A percentile compares a stretch with the other conserved stretches of the same genome.
Evolutionary conservation across 2,797 vertebrate genomes (phyloP).

Genomic region (Cryptoprocta ferox): DNA sequence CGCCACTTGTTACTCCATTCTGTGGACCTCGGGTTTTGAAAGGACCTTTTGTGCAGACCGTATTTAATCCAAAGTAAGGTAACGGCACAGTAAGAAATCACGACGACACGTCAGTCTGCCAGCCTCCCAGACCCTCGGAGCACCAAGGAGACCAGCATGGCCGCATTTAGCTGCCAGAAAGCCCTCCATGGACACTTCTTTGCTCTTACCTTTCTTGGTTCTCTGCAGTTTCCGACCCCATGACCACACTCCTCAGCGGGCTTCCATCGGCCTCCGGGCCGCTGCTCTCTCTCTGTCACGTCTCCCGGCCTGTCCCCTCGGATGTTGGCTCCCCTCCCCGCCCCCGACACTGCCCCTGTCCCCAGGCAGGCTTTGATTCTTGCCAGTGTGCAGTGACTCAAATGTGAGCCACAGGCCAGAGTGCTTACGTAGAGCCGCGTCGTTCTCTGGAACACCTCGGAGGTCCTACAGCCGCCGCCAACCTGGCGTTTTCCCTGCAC

Average conservation of each 20-base stretch:
- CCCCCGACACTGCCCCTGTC: not conserved
- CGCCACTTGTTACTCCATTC: not conserved
- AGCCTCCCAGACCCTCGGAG: not conserved
- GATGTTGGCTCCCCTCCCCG: too few relatives aligned
- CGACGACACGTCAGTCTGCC: not conserved
- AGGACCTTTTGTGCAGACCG: not conserved
- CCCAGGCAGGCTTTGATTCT: not conserved
- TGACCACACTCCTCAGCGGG: not conserved
- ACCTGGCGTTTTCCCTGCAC: not conserved
- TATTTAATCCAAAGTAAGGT: not conserved
- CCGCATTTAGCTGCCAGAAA: not conserved
- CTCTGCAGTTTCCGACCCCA: not conserved
- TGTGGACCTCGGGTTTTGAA: not conserved
- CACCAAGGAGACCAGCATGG: not conserved
- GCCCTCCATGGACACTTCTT: not conserved
- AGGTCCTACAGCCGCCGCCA: not conserved
- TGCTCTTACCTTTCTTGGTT: not conserved
- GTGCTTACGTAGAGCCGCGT: not conserved
- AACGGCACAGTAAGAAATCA: not conserved
- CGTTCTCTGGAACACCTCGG: not conserved
- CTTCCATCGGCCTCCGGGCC: not conserved
- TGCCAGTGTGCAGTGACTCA: not conserved
- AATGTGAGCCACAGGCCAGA: not conserved
- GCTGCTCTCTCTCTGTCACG: not conserved
- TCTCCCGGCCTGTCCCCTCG: not conserved